Percentiles rank a stretch among this genome's conserved stretches.
These are phyloP conservation scores for Heterodera filipjevi DNA, from an alignment of 2,888 invertebrate genomes.

Conservation along the genomic window DNA sequence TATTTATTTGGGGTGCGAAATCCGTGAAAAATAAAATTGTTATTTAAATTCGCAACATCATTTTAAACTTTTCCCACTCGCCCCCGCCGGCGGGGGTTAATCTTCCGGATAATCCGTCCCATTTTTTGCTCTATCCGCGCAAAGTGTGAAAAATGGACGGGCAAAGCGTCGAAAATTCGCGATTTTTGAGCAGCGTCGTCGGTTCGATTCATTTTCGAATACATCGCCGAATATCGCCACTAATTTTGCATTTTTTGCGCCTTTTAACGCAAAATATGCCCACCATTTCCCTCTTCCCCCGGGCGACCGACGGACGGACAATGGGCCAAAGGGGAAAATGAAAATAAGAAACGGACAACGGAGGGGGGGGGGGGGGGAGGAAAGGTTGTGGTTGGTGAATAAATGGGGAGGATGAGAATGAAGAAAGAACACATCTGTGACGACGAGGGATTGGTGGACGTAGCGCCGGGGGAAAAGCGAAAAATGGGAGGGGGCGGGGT, in stretches of 20 bases:
- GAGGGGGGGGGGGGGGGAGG: not conserved
- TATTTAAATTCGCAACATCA: not conserved
- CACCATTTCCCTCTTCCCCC: not conserved
- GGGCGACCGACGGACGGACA: not conserved
- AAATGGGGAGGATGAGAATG: not conserved
- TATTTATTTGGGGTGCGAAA: not conserved
- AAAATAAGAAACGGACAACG: not conserved
- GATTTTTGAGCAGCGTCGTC: not conserved
- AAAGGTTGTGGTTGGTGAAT: too few relatives aligned
- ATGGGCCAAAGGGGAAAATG: not conserved
- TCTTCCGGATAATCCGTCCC: not conserved
- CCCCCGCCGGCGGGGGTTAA: not conserved
- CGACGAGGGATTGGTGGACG: not conserved
- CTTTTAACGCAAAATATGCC: not conserved
- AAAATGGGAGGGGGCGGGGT: not conserved
- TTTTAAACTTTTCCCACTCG: not conserved
- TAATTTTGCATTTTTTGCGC: constrained; percentile 6
- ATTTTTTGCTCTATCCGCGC: constrained; percentile 1
- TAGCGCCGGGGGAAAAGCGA: not conserved
- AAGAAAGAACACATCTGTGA: constrained; percentile 6
- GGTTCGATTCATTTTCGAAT: constrained; percentile 1
- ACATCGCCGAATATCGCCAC: not conserved
- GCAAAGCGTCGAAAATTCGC: not conserved
- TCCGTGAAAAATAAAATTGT: not conserved
- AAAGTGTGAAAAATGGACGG: constrained; percentile 1